phyloP scores from a whole-genome alignment of 2,113 vertebrate genomes.

The Heteronetta atricapilla region DNA sequence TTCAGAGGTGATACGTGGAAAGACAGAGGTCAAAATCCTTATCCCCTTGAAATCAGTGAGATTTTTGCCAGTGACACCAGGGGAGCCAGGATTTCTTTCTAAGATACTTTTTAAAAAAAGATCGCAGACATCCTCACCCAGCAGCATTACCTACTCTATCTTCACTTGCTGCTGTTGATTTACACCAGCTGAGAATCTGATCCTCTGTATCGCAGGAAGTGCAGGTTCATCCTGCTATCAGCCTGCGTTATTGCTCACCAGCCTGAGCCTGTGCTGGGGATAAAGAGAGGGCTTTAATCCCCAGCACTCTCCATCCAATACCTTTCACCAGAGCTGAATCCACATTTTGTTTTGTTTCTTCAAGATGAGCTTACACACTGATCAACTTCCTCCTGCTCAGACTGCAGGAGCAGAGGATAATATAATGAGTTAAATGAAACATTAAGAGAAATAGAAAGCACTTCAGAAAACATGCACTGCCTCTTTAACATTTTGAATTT shows the following conservation, averaged over 20 bases:
- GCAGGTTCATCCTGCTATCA: background rate
- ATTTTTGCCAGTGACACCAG: background rate
- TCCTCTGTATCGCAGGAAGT: background rate
- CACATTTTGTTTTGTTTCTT: constrained; percentile 36
- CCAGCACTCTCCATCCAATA: background rate
- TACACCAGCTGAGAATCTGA: background rate
- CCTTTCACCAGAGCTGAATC: background rate
- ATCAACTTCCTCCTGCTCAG: constrained; percentile 42
- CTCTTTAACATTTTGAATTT: constrained; percentile 77
- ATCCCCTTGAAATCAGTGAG: background rate
- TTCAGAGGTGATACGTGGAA: background rate
- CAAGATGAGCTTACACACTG: background rate
- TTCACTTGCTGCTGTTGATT: background rate
- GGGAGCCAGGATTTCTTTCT: background rate
- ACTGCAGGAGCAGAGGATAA: constrained; percentile 34
- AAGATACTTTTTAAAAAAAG: background rate
- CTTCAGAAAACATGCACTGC: constrained; percentile 59
- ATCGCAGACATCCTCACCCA: background rate
- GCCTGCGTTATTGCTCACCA: background rate
- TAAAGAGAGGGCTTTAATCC: constrained; percentile 24
- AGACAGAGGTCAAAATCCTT: background rate
- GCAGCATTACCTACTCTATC: background rate
- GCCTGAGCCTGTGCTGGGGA: background rate
- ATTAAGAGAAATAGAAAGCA: constrained; percentile 57
- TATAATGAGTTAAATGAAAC: constrained; percentile 67